Base-by-base conservation (phyloP, 2,888 invertebrate species). In the Quadriops clusia region DNA sequence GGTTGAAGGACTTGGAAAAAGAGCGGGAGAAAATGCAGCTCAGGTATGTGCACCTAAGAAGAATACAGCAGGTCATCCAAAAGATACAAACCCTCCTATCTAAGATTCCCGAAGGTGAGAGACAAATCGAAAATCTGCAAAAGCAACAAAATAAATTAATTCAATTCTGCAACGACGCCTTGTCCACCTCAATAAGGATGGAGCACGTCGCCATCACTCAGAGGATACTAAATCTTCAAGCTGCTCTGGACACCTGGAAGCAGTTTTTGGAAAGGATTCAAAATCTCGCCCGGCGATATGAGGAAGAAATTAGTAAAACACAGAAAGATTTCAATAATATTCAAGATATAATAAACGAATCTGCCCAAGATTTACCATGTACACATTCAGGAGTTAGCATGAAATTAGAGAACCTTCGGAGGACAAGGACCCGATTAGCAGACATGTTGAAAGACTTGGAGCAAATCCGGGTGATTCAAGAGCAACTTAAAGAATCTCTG, bases 401-500 rank as follows among this genome's bases (percentile, higher is more conserved):
- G 43, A 65, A 71, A n/a, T 56, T 82, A 32, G 74, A 74, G 6
- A 68, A 64, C 17, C 61, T 81, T 37, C 67, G 73, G 12, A 68
- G 73, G 12, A 61, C 76, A 27, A 68, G 75, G 45, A 64, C 66
- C 4, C 68, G 70, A 36, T 62, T 79, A 30, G 61, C 64, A 5
- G 67, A 65, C 34, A 63, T 73, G 26, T 69, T 69, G 23, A 65
- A 65, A 16, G 74, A 77, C 32, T 62, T 86, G 13, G 83, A 86
- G 53, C 65, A 72, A 17, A 62, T 86, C 1, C 77, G 75, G 23
- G 73, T 78, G 1, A 74, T 75, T 16, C 79, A 84, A 45, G 85
- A 87, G 54, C 79, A 86, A 56, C 63, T 90, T 3, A 83, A 85
- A 47, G 85, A 87, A 52, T 83, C 82, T 45, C 67, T 89, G 4